Conservation (phyloP, 2,113 vertebrate species). For the Neomonachus schauinslandi region DNA sequence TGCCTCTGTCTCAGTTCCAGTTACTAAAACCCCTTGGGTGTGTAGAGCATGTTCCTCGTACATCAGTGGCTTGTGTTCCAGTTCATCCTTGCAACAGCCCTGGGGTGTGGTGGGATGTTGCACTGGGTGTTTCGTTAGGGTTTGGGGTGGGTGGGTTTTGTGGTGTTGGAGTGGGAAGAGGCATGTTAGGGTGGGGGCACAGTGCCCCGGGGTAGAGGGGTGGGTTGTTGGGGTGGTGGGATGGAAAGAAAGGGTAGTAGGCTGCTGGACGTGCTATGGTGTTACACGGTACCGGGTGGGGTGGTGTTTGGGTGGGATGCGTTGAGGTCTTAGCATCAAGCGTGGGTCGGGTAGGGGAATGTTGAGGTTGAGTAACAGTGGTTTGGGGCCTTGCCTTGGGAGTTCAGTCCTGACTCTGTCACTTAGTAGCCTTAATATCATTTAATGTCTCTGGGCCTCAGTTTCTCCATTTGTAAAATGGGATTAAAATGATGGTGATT, state of each 20-base stretch:
- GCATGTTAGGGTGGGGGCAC: not conserved
- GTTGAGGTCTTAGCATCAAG: not conserved
- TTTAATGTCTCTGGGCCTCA: not conserved
- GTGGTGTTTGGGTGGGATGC: not conserved
- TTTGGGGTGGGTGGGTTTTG: not conserved
- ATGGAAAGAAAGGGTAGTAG: not conserved
- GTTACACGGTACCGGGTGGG: fast-evolving
- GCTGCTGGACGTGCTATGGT: not conserved
- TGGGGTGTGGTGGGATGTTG: not conserved
- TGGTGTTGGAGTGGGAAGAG: not conserved
- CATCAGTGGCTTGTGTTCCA: not conserved
- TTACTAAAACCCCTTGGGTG: fast-evolving
- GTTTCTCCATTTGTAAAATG: conserved; percentile 34
- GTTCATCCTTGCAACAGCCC: not conserved
- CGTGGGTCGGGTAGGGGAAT: too few relatives aligned
- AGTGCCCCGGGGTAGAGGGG: not conserved
- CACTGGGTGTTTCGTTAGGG: too few relatives aligned
- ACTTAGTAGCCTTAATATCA: not conserved
- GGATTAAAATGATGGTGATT: not conserved
- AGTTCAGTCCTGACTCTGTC: not conserved
- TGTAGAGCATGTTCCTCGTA: fast-evolving
- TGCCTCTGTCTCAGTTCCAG: not conserved
- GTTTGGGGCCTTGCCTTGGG: not conserved
- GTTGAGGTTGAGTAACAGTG: not conserved
- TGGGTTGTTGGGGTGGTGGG: not conserved